Evolutionary conservation across 2,888 invertebrate genomes (phyloP).

Genomic region (Homarus gammarus): DNA sequence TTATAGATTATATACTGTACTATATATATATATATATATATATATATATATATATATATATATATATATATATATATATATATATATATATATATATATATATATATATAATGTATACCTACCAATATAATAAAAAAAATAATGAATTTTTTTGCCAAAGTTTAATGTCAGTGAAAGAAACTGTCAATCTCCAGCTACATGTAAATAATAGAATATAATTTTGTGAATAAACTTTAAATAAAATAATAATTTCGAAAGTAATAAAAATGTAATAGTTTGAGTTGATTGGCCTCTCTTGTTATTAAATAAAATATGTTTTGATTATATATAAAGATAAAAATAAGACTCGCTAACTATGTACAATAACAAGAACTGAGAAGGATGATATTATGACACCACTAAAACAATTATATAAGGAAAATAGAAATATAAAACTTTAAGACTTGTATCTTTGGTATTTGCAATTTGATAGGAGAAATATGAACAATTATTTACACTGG

Average conservation of each 20-base stretch:
- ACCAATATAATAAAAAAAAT: not conserved
- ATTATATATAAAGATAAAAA: not conserved
- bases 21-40: conserved; percentile 7
- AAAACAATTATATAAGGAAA: not conserved
- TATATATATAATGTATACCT: conserved; percentile 21
- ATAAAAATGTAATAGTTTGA: too few species aligned
- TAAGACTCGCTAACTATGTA: not conserved
- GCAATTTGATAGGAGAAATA: conserved; percentile 29
- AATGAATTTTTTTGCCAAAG: not conserved
- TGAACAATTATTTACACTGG: not conserved
- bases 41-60: conserved; percentile 20
- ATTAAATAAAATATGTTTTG: too few species aligned
- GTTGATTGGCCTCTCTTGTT: too few species aligned
- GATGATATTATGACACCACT: not conserved
- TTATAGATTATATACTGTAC: too few species aligned
- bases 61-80: conserved; percentile 33
- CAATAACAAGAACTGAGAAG: not conserved
- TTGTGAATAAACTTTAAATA: too few species aligned
- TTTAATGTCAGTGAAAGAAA: too few species aligned
- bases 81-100: conserved; percentile 38
- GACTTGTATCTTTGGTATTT: conserved; percentile 45
- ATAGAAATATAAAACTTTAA: not conserved
- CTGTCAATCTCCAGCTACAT: too few species aligned
- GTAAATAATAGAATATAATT: too few species aligned
- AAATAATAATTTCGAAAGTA: too few species aligned